Conservation (phyloP, 2,888 invertebrate species). For the Protophormia terraenovae region DNA sequence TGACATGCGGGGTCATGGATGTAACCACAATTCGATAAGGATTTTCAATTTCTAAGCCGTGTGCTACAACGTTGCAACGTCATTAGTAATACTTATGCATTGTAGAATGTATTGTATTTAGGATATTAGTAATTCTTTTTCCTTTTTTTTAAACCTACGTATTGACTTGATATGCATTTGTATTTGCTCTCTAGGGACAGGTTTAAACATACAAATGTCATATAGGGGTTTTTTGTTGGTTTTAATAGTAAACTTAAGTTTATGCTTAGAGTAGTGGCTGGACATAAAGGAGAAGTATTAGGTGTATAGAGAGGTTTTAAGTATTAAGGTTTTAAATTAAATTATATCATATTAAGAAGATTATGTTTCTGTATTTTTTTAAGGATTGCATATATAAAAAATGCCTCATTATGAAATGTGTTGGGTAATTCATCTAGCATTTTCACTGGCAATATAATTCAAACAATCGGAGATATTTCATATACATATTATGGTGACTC, state of each 20-base stretch:
- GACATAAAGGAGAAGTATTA: neutral
- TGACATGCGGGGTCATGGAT: neutral
- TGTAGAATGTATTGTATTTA: neutral
- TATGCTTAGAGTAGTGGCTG: neutral
- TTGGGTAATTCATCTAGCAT: too few relatives aligned
- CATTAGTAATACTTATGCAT: neutral
- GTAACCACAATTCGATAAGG: conserved; percentile 42
- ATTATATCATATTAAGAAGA: too few relatives aligned
- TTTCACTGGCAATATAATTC: too few relatives aligned
- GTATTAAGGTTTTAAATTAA: neutral
- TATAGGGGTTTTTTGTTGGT: neutral
- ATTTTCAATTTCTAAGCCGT: conserved; percentile 31
- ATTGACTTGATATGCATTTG: neutral
- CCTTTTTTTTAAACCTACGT: neutral
- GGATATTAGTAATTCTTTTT: neutral
- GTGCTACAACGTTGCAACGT: neutral
- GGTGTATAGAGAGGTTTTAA: neutral
- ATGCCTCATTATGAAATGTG: too few relatives aligned
- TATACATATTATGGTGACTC: too few relatives aligned
- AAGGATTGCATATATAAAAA: too few relatives aligned
- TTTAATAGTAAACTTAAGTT: neutral
- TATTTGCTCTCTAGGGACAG: neutral
- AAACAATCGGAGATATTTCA: too few relatives aligned
- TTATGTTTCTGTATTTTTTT: too few relatives aligned
- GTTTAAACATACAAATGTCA: neutral